Conservation (phyloP, 2,888 invertebrate species). For the Gortyna flavago region DNA sequence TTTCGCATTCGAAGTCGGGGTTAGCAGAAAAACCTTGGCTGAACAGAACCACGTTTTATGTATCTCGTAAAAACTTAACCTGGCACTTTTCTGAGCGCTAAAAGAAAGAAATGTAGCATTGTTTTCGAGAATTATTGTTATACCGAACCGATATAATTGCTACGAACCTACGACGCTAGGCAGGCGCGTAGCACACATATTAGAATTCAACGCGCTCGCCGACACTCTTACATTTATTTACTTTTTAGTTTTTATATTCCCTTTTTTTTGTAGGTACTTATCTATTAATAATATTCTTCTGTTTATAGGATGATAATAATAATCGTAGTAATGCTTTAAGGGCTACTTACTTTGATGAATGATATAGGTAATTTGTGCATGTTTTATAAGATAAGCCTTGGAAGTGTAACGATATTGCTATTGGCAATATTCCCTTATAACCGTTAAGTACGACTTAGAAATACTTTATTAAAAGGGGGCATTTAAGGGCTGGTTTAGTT, state of each 20-base stretch:
- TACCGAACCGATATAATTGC: conserved; percentile 44
- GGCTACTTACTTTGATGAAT: background rate
- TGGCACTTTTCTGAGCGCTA: conserved; percentile 33
- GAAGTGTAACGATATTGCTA: background rate
- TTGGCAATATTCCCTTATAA: background rate
- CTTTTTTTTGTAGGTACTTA: background rate
- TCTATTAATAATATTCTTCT: conserved; percentile 8
- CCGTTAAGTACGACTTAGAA: background rate
- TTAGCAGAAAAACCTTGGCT: conserved; percentile 53
- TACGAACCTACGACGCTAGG: conserved; percentile 44
- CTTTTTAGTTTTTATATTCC: background rate
- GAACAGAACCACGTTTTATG: conserved; percentile 54
- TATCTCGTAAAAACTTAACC: conserved; percentile 62
- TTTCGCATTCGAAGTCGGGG: conserved; percentile 60
- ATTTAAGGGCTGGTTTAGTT: conserved; percentile 9
- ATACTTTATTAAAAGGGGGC: background rate
- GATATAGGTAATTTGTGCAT: background rate
- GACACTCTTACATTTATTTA: conserved; percentile 28
- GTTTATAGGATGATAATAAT: background rate
- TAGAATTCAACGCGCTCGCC: conserved; percentile 76
- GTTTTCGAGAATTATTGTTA: conserved; percentile 56
- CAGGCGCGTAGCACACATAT: conserved; percentile 60
- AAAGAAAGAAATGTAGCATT: conserved; percentile 51
- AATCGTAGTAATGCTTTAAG: background rate
- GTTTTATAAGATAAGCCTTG: background rate